Evolutionary conservation across 1,140 invertebrate species (phyloP).

Genomic region (Megalonaias nervosa): DNA sequence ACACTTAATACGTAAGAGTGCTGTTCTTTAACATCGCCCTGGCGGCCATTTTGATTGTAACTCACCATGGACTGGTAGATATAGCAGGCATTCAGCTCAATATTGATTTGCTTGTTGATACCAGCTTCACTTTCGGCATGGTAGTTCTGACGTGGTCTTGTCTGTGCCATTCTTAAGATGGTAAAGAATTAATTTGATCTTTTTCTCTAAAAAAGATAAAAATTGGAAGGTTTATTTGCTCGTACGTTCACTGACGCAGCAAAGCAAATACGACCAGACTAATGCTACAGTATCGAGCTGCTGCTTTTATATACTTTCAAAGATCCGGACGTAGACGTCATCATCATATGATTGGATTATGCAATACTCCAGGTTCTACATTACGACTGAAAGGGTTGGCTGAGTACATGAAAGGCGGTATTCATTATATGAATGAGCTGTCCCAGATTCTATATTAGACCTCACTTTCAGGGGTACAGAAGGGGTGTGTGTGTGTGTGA

Average conservation of each 20-base stretch:
- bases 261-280: constrained; percentile 4
- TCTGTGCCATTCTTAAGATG: constrained; percentile 47
- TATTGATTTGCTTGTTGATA: constrained; percentile 91
- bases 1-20: too few species aligned
- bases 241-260: constrained; percentile 35
- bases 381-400: too few species aligned
- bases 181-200: constrained; percentile 23
- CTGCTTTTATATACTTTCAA: too few species aligned
- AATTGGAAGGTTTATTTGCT: constrained; percentile 28
- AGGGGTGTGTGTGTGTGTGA: too few species aligned
- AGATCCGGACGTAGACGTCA: too few species aligned
- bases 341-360: too few species aligned
- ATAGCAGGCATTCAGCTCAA: constrained; percentile 89
- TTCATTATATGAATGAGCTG: too few species aligned
- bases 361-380: too few species aligned
- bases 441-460: too few species aligned
- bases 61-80: constrained; percentile 87
- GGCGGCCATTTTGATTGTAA: not conserved
- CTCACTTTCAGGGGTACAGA: too few species aligned
- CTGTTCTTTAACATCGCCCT: too few species aligned
- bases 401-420: too few species aligned
- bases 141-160: constrained; percentile 82
- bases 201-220: constrained; percentile 3
- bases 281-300: not conserved
- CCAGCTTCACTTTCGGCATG: constrained; percentile 81